Conservation (phyloP, 2,888 invertebrate species). For the Kryphioiulus occultus region DNA sequence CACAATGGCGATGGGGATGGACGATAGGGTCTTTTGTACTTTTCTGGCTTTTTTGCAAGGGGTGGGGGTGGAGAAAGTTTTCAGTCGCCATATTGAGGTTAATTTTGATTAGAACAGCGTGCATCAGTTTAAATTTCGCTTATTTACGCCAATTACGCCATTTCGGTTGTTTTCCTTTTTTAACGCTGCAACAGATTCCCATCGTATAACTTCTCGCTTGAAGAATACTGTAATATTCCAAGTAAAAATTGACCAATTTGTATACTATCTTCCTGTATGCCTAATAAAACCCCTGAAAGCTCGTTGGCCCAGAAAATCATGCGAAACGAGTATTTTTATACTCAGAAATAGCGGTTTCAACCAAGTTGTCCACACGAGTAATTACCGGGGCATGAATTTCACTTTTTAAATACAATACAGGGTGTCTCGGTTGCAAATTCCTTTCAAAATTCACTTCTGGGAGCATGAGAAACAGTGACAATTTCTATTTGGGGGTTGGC, state of each 20-base stretch:
- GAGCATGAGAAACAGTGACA: too few relatives aligned
- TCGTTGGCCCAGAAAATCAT: slow-evolving; percentile 14
- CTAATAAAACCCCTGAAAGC: neutral
- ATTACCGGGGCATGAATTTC: neutral
- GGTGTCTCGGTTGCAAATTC: neutral
- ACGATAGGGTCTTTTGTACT: neutral
- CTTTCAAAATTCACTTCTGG: too few relatives aligned
- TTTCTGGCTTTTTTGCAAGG: neutral
- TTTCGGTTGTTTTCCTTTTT: neutral
- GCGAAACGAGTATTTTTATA: slow-evolving; percentile 6
- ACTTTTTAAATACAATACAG: neutral
- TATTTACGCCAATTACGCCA: neutral
- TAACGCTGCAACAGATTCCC: neutral
- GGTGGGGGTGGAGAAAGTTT: neutral
- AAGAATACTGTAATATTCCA: neutral
- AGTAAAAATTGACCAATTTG: neutral
- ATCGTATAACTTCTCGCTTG: neutral
- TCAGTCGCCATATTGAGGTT: neutral
- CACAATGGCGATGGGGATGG: slow-evolving; percentile 20
- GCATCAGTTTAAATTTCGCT: neutral
- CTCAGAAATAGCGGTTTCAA: neutral
- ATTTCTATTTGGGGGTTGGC: too few relatives aligned
- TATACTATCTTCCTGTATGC: neutral
- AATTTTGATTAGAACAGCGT: slow-evolving; percentile 25
- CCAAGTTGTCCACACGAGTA: neutral